Evolutionary conservation across 1,140 invertebrate species (phyloP).

Genomic region (Eciton burchellii): DNA sequence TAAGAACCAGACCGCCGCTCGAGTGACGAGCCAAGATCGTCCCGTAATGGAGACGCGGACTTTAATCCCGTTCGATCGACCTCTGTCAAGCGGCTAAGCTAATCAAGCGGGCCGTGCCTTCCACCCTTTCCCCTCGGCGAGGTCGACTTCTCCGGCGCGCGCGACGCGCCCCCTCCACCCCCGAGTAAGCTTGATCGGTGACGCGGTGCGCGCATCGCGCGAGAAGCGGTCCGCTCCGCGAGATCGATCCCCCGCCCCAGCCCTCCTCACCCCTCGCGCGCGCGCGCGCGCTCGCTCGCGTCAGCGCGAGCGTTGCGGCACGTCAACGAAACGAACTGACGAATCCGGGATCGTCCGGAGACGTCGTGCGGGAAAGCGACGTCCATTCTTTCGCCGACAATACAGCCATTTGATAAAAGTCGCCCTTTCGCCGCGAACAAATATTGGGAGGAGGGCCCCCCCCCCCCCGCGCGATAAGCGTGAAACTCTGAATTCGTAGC

Average conservation of each 20-base stretch:
- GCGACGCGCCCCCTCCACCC: slow-evolving; percentile 18
- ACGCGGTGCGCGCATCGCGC: slow-evolving; percentile 14
- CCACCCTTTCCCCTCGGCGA: not conserved
- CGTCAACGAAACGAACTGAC: slow-evolving; percentile 52
- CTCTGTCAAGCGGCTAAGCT: slow-evolving; percentile 46
- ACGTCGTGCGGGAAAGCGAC: slow-evolving; percentile 62
- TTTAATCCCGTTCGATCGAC: slow-evolving; percentile 79
- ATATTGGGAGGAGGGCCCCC: slow-evolving; percentile 73
- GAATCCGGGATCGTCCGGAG: slow-evolving; percentile 53
- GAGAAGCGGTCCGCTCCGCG: not conserved
- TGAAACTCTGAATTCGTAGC: slow-evolving; percentile 73
- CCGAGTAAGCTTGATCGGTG: too few species aligned
- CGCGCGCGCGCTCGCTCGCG: too few species aligned
- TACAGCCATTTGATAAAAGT: slow-evolving; percentile 72
- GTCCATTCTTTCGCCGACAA: slow-evolving; percentile 71
- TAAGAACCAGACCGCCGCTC: slow-evolving; percentile 72
- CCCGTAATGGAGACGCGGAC: slow-evolving; percentile 71
- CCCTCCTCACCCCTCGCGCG: too few species aligned
- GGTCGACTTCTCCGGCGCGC: slow-evolving; percentile 43
- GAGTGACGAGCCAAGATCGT: slow-evolving; percentile 73
- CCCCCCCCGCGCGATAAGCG: slow-evolving; percentile 70
- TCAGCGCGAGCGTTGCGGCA: too few species aligned
- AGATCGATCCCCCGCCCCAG: too few species aligned
- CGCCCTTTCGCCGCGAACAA: slow-evolving; percentile 73
- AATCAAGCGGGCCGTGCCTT: slow-evolving; percentile 31